These are phyloP conservation scores for Strix uralensis DNA, from an alignment of 2,113 vertebrate genomes.

Conservation along the genomic window DNA sequence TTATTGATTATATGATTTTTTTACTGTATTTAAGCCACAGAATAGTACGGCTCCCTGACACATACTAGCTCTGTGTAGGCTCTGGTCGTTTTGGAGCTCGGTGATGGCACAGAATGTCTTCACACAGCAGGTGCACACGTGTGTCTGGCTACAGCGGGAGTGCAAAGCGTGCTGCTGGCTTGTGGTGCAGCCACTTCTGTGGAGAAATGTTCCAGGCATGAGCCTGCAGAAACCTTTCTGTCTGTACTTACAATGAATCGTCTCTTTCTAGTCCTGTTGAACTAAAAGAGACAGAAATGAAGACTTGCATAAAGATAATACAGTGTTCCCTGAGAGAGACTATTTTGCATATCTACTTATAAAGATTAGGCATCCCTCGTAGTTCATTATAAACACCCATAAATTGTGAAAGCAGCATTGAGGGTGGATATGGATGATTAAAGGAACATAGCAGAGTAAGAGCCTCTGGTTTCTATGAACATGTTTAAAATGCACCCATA, in stretches of 20 bases:
- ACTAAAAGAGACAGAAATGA: background rate
- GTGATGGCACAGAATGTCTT: background rate
- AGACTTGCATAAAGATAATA: background rate
- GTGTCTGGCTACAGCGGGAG: background rate
- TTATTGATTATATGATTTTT: background rate
- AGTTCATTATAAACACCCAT: background rate
- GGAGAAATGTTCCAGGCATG: background rate
- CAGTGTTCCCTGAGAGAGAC: background rate
- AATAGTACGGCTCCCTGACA: background rate
- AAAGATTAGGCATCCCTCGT: background rate
- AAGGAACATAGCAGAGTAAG: background rate
- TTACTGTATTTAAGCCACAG: background rate
- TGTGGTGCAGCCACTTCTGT: background rate
- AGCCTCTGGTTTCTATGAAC: background rate
- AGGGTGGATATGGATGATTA: background rate
- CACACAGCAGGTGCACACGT: rapidly evolving
- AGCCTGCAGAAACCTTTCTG: background rate
- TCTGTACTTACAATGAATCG: background rate
- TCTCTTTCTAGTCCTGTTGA: background rate
- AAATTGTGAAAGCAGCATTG: background rate
- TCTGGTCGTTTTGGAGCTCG: background rate
- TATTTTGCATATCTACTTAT: background rate
- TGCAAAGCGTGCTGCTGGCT: background rate
- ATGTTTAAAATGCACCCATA: background rate
- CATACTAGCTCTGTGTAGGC: rapidly evolving